Percentiles rank a stretch among this genome's conserved stretches.
These are phyloP conservation scores for Furcula furcula DNA, from an alignment of 2,888 invertebrate genomes.

Conservation along the genomic window DNA sequence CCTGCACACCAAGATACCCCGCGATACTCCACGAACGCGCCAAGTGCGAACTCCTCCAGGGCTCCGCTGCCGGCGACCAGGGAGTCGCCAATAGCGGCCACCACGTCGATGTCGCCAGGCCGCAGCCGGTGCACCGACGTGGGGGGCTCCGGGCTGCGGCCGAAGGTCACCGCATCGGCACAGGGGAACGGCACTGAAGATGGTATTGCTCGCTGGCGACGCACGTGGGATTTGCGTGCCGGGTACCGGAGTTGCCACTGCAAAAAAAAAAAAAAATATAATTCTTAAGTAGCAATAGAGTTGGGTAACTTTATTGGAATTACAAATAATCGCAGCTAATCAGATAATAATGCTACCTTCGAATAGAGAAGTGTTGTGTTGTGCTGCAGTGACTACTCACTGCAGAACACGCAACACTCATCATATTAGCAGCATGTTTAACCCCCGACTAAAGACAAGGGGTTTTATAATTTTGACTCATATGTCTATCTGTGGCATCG, in stretches of 20 bases:
- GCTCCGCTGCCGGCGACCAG: slow-evolving; percentile 88
- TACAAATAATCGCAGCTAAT: too few species aligned
- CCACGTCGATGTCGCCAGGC: slow-evolving; percentile 86
- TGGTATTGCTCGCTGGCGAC: slow-evolving; percentile 76
- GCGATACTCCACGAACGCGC: slow-evolving; percentile 87
- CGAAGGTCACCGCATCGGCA: slow-evolving; percentile 58
- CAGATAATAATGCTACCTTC: too few species aligned
- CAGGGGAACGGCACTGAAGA: slow-evolving; percentile 83
- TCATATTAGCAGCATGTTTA: too few species aligned
- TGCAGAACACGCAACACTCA: too few species aligned
- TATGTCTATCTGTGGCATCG: too few species aligned
- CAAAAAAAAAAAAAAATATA: slow-evolving; percentile 13
- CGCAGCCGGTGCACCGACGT: slow-evolving; percentile 85
- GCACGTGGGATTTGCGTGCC: slow-evolving; percentile 61
- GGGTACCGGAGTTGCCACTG: slow-evolving; percentile 76
- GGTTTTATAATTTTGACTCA: too few species aligned
- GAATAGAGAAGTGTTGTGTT: too few species aligned
- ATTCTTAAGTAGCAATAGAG: too few species aligned
- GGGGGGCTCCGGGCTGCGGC: slow-evolving; percentile 70
- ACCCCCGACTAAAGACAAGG: too few species aligned
- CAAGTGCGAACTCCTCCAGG: slow-evolving; percentile 86
- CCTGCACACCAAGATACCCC: slow-evolving; percentile 89
- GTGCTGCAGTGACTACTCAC: too few species aligned
- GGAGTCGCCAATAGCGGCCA: slow-evolving; percentile 88
- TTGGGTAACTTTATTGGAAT: too few species aligned